These are phyloP conservation scores for Vandiemenella viatica DNA, from an alignment of 2,888 invertebrate species.

Conservation along the genomic window DNA sequence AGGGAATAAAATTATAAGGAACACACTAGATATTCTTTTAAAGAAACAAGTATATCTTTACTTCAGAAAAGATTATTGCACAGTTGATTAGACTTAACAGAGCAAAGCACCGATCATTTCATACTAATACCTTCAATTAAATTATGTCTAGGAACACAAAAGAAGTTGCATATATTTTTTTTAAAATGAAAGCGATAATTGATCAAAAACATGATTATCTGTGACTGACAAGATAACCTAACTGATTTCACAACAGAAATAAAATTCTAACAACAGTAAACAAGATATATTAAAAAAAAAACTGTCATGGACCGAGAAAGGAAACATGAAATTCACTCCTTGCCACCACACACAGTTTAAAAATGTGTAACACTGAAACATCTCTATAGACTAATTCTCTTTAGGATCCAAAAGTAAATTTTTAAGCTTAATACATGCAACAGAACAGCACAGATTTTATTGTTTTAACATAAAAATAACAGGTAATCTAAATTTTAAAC, in stretches of 20 bases:
- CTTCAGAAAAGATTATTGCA: too few species aligned
- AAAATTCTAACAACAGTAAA: not conserved
- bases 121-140: too few species aligned
- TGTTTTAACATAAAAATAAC: slow-evolving; percentile 1
- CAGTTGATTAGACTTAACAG: too few species aligned
- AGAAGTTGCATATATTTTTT: not conserved
- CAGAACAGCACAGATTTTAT: not conserved
- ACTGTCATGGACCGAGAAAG: not conserved
- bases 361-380: not conserved
- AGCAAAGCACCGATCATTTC: too few species aligned
- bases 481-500: slow-evolving; percentile 3
- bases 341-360: not conserved
- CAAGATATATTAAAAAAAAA: not conserved
- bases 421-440: not conserved
- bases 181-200: not conserved
- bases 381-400: not conserved
- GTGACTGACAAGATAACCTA: not conserved
- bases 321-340: not conserved
- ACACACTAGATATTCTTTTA: too few species aligned
- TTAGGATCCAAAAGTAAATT: not conserved
- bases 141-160: not conserved
- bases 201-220: not conserved
- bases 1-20: too few species aligned
- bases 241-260: not conserved
- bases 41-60: too few species aligned